phyloP scores from a whole-genome alignment of 2,888 invertebrate species.

The Sminthurides aquaticus region DNA sequence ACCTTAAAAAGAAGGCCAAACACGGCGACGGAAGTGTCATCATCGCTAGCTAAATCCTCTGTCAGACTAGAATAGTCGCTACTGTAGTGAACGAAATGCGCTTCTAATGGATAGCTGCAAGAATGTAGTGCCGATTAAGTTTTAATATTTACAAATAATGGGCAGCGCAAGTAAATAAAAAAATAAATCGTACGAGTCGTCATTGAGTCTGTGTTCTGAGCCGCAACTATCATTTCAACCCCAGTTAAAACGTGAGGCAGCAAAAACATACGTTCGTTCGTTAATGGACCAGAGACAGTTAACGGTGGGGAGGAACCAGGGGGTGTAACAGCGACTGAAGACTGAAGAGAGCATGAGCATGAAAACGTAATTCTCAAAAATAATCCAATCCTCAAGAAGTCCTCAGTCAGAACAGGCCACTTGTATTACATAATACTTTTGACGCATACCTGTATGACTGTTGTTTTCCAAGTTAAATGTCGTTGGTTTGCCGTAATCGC shows the following conservation, averaged over 20 bases:
- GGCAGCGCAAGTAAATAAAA: too few species aligned
- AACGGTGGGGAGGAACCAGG: neutral
- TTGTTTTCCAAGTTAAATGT: conserved; percentile 3
- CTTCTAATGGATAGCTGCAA: too few species aligned
- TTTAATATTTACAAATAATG: too few species aligned
- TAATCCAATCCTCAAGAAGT: too few species aligned
- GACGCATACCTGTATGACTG: conserved; percentile 9
- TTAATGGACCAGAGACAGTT: neutral
- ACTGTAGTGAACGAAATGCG: conserved; percentile 16
- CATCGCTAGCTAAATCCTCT: neutral
- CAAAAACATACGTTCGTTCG: neutral
- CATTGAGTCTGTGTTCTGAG: conserved; percentile 7
- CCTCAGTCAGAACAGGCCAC: too few species aligned
- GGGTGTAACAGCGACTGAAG: neutral
- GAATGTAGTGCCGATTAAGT: too few species aligned
- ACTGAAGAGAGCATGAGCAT: too few species aligned
- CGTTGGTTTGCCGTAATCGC: neutral
- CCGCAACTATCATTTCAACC: conserved; percentile 2
- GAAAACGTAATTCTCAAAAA: too few species aligned
- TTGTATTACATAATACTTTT: neutral
- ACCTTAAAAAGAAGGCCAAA: conserved; percentile 6
- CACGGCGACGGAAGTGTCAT: conserved; percentile 3
- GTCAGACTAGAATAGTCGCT: neutral
- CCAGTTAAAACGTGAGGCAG: conserved; percentile 9
- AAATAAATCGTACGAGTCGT: neutral